Evolutionary conservation across 2,888 invertebrate species (phyloP).

Genomic region (Aphidoletes aphidimyza): DNA sequence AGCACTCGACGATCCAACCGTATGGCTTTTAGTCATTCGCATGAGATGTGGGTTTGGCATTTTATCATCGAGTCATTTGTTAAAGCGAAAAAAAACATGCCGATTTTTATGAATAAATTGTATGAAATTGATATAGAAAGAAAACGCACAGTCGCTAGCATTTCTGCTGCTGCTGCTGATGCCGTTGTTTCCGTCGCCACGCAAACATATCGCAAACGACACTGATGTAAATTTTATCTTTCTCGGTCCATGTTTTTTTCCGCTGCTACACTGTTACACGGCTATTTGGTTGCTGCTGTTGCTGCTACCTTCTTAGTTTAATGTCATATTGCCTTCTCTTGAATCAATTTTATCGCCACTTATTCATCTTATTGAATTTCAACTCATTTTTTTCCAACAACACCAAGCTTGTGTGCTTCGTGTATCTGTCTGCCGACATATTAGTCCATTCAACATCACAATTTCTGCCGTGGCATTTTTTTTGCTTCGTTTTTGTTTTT

Average conservation of each 20-base stretch:
- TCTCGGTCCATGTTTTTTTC: background rate
- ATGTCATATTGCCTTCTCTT: constrained; percentile 40
- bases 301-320: constrained; percentile 26
- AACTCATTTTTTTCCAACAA: background rate
- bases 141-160: constrained; percentile 3
- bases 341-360: constrained; percentile 45
- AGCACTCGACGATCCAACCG: background rate
- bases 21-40: background rate
- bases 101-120: constrained; percentile 17
- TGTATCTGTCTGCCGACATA: constrained; percentile 11
- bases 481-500: background rate
- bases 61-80: constrained; percentile 14
- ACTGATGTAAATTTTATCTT: constrained; percentile 8
- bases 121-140: constrained; percentile 40
- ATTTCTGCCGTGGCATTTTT: background rate
- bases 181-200: background rate
- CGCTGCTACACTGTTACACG: background rate
- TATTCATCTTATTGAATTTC: constrained; percentile 51
- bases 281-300: background rate
- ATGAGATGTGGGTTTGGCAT: constrained; percentile 45
- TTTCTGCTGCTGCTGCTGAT: background rate
- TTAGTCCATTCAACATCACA: constrained; percentile 9
- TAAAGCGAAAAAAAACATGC: background rate
- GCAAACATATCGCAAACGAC: constrained; percentile 19
- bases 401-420: background rate